A percentile compares a stretch with the other conserved stretches of the same genome.
phyloP scores from a whole-genome alignment of 2,888 invertebrate species.

The Pristionchus maxplancki region DNA sequence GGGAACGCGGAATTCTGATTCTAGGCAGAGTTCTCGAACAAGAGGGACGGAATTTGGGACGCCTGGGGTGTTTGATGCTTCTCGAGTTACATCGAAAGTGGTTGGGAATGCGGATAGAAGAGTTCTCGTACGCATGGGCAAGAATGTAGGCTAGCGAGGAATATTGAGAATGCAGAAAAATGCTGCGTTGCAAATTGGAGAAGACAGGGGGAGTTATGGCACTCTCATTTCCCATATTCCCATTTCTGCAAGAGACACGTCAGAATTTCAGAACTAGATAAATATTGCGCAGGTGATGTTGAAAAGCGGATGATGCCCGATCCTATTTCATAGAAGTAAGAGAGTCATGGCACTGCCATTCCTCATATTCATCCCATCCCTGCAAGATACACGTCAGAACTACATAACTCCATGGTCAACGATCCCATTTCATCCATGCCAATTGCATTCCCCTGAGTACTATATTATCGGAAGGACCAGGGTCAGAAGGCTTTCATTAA shows the following conservation, averaged over 20 bases:
- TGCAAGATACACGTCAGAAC: not conserved
- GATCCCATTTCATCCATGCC: not conserved
- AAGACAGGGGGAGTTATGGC: not conserved
- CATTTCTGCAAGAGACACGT: not conserved
- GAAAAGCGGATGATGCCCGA: too few relatives aligned
- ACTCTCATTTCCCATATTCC: not conserved
- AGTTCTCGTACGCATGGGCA: too few relatives aligned
- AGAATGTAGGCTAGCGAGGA: too few relatives aligned
- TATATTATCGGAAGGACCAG: not conserved
- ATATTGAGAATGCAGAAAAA: too few relatives aligned
- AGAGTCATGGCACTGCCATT: too few relatives aligned
- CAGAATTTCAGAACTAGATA: not conserved
- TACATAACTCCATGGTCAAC: not conserved
- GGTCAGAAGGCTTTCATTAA: not conserved
- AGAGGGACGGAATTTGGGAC: not conserved
- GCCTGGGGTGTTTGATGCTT: not conserved
- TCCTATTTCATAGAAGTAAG: too few relatives aligned
- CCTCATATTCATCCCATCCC: too few relatives aligned
- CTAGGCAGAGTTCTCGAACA: not conserved
- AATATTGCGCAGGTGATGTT: too few relatives aligned
- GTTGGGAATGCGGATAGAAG: not conserved
- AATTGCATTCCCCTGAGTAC: not conserved
- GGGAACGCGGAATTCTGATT: not conserved
- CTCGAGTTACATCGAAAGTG: not conserved
- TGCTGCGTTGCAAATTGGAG: too few relatives aligned